phyloP scores from a whole-genome alignment of 2,113 vertebrate species.

The Dicerorhinus sumatrensis region DNA sequence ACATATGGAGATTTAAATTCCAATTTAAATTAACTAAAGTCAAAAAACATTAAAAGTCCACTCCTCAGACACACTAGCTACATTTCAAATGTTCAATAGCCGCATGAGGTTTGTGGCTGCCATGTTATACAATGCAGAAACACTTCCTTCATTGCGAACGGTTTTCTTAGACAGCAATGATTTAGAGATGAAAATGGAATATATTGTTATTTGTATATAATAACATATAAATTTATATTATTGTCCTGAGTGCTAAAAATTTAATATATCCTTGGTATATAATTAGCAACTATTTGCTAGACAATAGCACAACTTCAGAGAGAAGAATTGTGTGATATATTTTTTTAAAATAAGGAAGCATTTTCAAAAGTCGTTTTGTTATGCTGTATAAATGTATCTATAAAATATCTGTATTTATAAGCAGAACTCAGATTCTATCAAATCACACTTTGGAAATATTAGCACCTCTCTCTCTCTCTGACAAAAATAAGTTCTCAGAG shows the following conservation, averaged over 20 bases:
- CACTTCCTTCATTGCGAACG: neutral
- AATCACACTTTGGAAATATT: constrained; percentile 75
- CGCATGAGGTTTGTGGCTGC: neutral
- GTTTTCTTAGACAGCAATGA: neutral
- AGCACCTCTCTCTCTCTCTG: constrained; percentile 36
- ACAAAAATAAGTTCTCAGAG: neutral
- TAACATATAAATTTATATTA: neutral
- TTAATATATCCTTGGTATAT: neutral
- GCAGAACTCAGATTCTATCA: constrained; percentile 75
- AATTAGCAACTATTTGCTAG: neutral
- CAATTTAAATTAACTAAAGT: neutral
- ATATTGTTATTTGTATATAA: neutral
- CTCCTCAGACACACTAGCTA: neutral
- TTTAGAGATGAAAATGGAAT: neutral
- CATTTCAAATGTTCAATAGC: neutral
- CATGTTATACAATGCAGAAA: neutral
- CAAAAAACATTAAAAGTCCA: neutral
- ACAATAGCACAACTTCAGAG: neutral
- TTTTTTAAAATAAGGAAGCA: neutral
- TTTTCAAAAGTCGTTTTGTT: constrained; percentile 57
- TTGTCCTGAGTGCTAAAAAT: neutral
- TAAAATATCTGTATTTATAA: constrained; percentile 73
- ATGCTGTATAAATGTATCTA: constrained; percentile 60
- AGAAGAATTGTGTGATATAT: neutral
- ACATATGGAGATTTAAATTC: neutral